A percentile compares a stretch with the other conserved stretches of the same genome.
Conservation (phyloP, 2,113 vertebrate species). For the Ammospiza nelsoni region DNA sequence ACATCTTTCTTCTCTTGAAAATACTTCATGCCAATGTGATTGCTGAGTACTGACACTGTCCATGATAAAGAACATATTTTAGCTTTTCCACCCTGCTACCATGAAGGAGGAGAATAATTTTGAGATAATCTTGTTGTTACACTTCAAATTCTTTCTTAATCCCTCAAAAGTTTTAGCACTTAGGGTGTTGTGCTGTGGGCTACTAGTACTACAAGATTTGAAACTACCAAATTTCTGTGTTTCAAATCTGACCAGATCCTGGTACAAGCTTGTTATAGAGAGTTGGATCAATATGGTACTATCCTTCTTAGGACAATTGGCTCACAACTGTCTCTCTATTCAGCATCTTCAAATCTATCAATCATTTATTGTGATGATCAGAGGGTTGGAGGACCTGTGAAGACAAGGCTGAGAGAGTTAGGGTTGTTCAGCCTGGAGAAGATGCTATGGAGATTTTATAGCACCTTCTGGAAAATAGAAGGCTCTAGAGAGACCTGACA, state of each 20-base stretch:
- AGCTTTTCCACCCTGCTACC: fast-evolving
- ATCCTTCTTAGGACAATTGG: background rate
- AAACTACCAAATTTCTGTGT: background rate
- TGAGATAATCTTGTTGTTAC: background rate
- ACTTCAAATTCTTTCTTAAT: background rate
- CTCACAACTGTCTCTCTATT: background rate
- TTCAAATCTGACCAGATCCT: background rate
- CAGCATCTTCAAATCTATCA: background rate
- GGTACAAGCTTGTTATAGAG: background rate
- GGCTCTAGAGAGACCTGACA: background rate
- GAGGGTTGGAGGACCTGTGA: background rate
- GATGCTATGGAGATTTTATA: background rate
- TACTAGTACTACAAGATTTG: background rate
- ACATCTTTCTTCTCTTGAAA: background rate
- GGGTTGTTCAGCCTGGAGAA: background rate
- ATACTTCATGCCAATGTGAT: background rate
- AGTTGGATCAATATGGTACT: background rate
- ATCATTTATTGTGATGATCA: background rate
- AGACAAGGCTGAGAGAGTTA: background rate
- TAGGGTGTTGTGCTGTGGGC: background rate
- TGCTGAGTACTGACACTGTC: background rate
- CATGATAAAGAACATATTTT: background rate
- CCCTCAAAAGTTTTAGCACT: background rate
- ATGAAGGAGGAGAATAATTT: background rate
- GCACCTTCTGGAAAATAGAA: background rate